phyloP scores from a whole-genome alignment of 2,113 vertebrate genomes.

The Aspiorhynchus laticeps region DNA sequence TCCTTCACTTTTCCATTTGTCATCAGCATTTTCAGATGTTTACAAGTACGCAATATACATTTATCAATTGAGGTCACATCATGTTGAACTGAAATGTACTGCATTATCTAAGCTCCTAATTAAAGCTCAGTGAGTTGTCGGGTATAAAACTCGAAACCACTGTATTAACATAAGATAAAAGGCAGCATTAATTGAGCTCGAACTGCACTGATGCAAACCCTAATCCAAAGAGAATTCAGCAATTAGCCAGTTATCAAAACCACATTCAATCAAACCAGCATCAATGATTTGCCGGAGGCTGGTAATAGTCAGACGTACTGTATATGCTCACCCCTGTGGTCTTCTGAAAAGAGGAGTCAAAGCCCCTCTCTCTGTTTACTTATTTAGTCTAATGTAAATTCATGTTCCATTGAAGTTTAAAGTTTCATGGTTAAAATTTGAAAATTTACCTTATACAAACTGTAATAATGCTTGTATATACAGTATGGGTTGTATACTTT shows the following conservation, averaged over 20 bases:
- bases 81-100: neutral
- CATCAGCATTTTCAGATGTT: slow-evolving; percentile 16
- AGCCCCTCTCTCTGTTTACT: neutral
- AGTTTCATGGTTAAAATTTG: neutral
- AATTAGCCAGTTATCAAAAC: slow-evolving; percentile 29
- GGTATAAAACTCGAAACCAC: neutral
- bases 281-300: slow-evolving; percentile 30
- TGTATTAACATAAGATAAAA: slow-evolving; percentile 19
- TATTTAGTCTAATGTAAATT: neutral
- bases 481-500: neutral
- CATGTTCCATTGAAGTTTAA: neutral
- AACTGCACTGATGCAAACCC: neutral
- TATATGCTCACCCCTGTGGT: neutral
- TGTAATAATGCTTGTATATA: too few species aligned
- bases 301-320: slow-evolving; percentile 13
- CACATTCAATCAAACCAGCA: slow-evolving; percentile 16
- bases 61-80: slow-evolving; percentile 14
- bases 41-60: neutral
- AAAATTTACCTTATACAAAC: neutral
- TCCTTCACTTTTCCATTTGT: slow-evolving; percentile 8
- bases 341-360: neutral
- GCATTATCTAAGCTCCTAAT: neutral
- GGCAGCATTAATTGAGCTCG: slow-evolving; percentile 12
- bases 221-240: slow-evolving; percentile 39
- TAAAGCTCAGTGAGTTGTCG: slow-evolving; percentile 14